Conservation (phyloP, 2,888 invertebrate genomes). For the Physocephala rufipes region DNA sequence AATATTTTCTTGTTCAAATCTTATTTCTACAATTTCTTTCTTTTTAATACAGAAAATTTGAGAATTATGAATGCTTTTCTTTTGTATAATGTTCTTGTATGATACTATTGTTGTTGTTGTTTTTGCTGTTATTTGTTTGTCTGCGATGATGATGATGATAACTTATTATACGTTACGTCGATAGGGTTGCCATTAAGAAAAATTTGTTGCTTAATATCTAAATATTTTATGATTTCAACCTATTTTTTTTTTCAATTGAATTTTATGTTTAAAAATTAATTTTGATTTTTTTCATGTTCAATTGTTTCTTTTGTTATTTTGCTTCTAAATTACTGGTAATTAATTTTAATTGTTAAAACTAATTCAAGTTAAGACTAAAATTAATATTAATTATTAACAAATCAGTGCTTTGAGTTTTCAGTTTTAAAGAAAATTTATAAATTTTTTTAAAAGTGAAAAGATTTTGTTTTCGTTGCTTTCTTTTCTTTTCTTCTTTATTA, state of each 20-base stretch:
- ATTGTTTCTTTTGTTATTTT: neutral
- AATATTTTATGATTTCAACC: neutral
- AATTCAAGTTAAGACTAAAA: constrained; percentile 22
- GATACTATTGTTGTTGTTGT: neutral
- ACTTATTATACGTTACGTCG: constrained; percentile 24
- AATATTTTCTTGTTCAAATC: constrained; percentile 15
- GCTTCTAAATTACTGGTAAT: neutral
- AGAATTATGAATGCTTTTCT: constrained; percentile 1
- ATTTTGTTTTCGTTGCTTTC: constrained; percentile 6
- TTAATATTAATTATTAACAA: constrained; percentile 24
- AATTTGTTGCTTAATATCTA: constrained; percentile 13
- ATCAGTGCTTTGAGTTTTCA: constrained; percentile 31
- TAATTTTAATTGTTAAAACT: constrained; percentile 6
- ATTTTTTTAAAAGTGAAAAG: neutral
- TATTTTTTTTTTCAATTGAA: neutral
- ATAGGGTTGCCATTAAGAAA: constrained; percentile 30
- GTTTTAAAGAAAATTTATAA: constrained; percentile 24
- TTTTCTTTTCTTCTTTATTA: neutral
- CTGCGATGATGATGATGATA: neutral
- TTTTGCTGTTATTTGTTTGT: neutral
- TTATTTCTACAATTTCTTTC: constrained; percentile 16
- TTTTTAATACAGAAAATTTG: constrained; percentile 31
- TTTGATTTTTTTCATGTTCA: neutral
- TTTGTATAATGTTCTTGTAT: neutral
- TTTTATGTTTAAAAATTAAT: neutral